These are phyloP conservation scores for Phalera bucephala DNA, from an alignment of 2,888 invertebrate species.

Conservation along the genomic window DNA sequence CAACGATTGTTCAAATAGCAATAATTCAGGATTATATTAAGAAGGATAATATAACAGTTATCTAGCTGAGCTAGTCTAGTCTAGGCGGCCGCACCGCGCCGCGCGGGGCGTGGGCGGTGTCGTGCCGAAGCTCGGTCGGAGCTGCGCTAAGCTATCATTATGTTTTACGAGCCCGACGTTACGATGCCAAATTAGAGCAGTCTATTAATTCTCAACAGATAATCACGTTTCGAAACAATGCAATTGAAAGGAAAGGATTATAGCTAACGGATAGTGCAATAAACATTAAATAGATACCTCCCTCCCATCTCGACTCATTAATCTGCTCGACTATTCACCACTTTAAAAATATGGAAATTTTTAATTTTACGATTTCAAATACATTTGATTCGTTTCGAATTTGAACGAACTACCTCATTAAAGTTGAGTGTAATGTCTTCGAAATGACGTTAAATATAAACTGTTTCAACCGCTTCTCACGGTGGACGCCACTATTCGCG, in stretches of 20 bases:
- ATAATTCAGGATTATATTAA: too few relatives aligned
- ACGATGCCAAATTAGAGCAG: slow-evolving; percentile 33
- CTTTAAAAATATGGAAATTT: slow-evolving; percentile 5
- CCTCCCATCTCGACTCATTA: slow-evolving; percentile 3
- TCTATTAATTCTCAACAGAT: slow-evolving; percentile 26
- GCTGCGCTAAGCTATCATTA: slow-evolving; percentile 25
- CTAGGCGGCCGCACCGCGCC: background rate
- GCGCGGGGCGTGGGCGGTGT: slow-evolving; percentile 19
- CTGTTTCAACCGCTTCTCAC: slow-evolving; percentile 20
- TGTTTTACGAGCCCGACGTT: slow-evolving; percentile 27
- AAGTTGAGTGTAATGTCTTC: slow-evolving; percentile 17
- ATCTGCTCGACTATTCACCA: slow-evolving; percentile 1
- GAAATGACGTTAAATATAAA: slow-evolving; percentile 11
- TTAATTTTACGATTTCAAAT: slow-evolving; percentile 21
- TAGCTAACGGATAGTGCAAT: background rate
- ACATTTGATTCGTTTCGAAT: slow-evolving; percentile 29
- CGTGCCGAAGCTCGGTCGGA: slow-evolving; percentile 11
- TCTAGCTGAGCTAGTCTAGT: background rate
- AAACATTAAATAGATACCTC: background rate
- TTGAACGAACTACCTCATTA: slow-evolving; percentile 29
- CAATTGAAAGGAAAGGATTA: slow-evolving; percentile 2
- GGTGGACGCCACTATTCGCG: slow-evolving; percentile 13
- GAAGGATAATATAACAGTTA: too few relatives aligned
- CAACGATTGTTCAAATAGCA: too few relatives aligned
- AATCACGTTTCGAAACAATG: slow-evolving; percentile 5